Percentiles rank a stretch among this genome's conserved stretches.
phyloP scores from a whole-genome alignment of 2,888 invertebrate species.

The Netelia melanura region DNA sequence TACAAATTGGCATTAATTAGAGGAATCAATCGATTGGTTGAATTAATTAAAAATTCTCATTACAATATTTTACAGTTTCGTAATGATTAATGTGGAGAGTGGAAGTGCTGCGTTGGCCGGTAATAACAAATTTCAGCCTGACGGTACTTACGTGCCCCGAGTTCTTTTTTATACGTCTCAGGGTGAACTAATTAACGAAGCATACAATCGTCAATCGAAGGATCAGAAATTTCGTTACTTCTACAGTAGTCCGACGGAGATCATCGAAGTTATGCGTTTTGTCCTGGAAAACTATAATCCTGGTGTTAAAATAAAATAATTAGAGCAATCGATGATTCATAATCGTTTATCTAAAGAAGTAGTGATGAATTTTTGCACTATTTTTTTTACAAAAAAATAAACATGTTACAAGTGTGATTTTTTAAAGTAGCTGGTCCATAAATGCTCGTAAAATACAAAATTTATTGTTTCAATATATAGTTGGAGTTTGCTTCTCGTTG shows the following conservation, averaged over 20 bases:
- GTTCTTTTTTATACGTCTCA: constrained; percentile 88
- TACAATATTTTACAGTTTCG: constrained; percentile 84
- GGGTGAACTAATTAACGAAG: constrained; percentile 86
- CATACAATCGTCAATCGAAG: constrained; percentile 87
- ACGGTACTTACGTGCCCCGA: constrained; percentile 89
- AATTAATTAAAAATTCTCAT: constrained; percentile 6
- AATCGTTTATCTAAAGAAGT: neutral
- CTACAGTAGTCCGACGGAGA: constrained; percentile 86
- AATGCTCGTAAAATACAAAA: no score
- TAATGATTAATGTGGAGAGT: constrained; percentile 89
- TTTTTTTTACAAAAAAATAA: neutral
- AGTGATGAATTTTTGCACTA: neutral
- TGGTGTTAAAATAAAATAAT: neutral
- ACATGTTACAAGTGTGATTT: neutral
- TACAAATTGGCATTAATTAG: no score
- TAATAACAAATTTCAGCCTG: constrained; percentile 86
- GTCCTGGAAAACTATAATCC: constrained; percentile 73
- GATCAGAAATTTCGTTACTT: constrained; percentile 87
- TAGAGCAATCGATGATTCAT: neutral
- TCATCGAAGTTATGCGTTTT: constrained; percentile 86
- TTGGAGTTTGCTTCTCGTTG: no score
- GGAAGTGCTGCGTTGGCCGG: constrained; percentile 86
- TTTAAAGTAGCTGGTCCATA: neutral
- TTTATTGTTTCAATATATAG: no score
- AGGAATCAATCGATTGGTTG: no score